These are phyloP conservation scores for Malaclemys terrapin DNA, from an alignment of 2,113 vertebrate genomes.

Conservation along the genomic window DNA sequence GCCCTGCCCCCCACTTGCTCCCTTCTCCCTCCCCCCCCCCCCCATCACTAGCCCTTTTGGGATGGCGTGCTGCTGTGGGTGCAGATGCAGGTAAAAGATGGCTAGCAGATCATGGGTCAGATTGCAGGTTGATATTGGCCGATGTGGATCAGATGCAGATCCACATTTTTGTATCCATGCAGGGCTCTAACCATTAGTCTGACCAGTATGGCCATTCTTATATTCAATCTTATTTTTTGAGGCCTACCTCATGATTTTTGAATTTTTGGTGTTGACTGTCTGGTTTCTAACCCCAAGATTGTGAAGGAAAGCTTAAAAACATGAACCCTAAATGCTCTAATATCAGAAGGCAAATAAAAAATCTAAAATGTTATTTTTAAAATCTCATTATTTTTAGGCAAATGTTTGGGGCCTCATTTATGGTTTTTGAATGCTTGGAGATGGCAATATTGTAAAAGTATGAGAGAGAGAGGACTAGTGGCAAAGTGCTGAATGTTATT, in stretches of 20 bases:
- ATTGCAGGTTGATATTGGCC: too few species aligned
- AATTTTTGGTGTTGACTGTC: background rate
- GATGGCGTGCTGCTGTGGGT: too few species aligned
- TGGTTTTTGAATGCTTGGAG: background rate
- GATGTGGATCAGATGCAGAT: too few species aligned
- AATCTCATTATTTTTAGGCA: background rate
- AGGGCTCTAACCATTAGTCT: too few species aligned
- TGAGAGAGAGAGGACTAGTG: background rate
- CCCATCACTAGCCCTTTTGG: too few species aligned
- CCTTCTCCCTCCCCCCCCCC: too few species aligned
- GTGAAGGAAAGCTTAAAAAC: conserved; percentile 27
- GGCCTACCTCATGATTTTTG: background rate
- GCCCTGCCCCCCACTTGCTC: too few species aligned
- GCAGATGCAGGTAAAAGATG: too few species aligned
- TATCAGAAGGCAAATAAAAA: background rate
- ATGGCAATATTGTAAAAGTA: background rate
- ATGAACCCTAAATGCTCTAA: conserved; percentile 15
- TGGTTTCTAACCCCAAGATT: background rate
- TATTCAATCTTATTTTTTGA: background rate
- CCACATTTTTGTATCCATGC: too few species aligned
- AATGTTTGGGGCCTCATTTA: background rate
- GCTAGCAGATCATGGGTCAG: too few species aligned
- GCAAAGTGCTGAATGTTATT: background rate
- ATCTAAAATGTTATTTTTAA: background rate
- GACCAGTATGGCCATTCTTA: too few species aligned